phyloP scores from a whole-genome alignment of 2,113 vertebrate species.

The Serinus canaria region DNA sequence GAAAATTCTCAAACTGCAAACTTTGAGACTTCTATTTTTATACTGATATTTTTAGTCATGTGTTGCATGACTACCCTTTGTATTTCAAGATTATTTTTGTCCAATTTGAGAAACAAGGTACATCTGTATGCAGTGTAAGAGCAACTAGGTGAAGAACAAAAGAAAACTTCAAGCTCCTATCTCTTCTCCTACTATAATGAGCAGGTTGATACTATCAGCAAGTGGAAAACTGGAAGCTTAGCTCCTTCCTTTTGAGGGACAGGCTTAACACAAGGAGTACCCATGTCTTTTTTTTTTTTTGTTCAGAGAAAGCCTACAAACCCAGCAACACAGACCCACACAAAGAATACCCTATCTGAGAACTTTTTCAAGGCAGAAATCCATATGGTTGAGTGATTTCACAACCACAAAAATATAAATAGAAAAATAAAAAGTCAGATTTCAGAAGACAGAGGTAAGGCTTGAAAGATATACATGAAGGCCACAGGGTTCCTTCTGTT shows the following conservation, averaged over 20 bases:
- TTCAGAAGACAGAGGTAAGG: not conserved
- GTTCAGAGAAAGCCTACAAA: not conserved
- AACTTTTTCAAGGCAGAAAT: not conserved
- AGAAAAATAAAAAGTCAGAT: not conserved
- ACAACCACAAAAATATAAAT: not conserved
- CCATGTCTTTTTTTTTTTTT: not conserved
- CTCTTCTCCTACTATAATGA: not conserved
- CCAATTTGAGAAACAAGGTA: not conserved
- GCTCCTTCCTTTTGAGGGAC: not conserved
- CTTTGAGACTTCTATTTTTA: constrained; percentile 19
- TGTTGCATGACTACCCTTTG: not conserved
- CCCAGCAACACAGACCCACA: not conserved
- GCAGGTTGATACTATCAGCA: not conserved
- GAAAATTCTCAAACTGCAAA: constrained; percentile 7
- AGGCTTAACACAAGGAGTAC: not conserved
- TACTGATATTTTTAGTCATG: not conserved
- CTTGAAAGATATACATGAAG: not conserved
- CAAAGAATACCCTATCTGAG: not conserved
- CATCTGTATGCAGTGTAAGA: not conserved
- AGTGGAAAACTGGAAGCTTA: not conserved
- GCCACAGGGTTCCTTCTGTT: not conserved
- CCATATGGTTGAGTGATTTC: not conserved
- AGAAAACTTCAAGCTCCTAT: not conserved
- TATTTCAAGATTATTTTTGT: constrained; percentile 7
- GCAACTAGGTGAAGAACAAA: constrained; percentile 6